Evolutionary conservation across 2,888 invertebrate species (phyloP), one percentile per base, ranked within the genome.

Genomic region (Hermodice carunculata): DNA sequence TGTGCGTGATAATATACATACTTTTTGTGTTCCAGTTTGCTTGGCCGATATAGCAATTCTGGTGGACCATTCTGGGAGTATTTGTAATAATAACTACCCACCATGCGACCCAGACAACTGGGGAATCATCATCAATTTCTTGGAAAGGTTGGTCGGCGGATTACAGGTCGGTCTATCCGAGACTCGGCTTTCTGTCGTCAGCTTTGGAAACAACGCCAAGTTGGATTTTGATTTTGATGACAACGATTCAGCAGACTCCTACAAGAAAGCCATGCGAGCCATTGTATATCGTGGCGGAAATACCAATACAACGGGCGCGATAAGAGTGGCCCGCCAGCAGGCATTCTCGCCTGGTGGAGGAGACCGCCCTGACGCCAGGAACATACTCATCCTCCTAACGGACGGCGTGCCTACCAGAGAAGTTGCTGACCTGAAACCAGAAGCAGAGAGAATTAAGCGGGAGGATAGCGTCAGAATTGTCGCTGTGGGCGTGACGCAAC

Each of bases 301-400:
- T 43, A 69, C 69, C 0, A 70, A 70, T 59, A 70, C 70, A 1
- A 61, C 70, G 3, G 70, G 61, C 1, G 70, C 43, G 0, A 44
- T 70, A 31, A 17, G 43, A 14, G 26, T 56, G 26, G 46, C 61
- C 24, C 17, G 66, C 2, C 28, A 42, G 17, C 6, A 54, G 2
- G 42, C 54, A 17, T 60, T 60, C 31, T 53, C 54, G 31, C n/a
- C 42, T 14, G 54, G 19, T 17, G 56, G 56, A 22, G 67, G 67
- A 31, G 64, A 61, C 64, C 11, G 70, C 19, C 57, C 57, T 1
- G 29, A 58, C 11, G 60, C 61, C 14, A 40, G 32, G 51, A 58
- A 70, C 52, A 56, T 70, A 34, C 19, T 62, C 26, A 46, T 70
- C 26, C 48, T 70, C 24, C 44, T 70, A 37, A 70, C 70, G 17